These are phyloP conservation scores for Pungitius pungitius DNA, from an alignment of 2,113 vertebrate species.

Conservation along the genomic window DNA sequence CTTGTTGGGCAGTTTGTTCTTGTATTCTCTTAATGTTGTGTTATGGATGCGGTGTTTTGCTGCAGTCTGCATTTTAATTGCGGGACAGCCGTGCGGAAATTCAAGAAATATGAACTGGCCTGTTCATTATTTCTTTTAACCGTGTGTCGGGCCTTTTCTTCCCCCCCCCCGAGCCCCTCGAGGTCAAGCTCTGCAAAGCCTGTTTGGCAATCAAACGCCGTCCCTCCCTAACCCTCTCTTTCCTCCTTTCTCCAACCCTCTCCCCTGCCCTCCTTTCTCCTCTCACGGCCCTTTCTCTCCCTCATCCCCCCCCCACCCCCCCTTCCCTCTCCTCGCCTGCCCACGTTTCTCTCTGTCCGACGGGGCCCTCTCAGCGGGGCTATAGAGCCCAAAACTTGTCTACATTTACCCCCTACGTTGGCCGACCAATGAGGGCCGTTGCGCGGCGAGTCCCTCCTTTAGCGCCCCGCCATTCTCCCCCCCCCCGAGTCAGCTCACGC, in stretches of 20 bases:
- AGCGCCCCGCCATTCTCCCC: constrained; percentile 92
- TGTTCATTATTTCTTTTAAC: constrained; percentile 56
- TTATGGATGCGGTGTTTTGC: neutral
- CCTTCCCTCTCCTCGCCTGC: constrained; percentile 25
- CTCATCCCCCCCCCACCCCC: constrained; percentile 40
- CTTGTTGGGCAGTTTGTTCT: neutral
- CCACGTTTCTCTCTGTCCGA: constrained; percentile 68
- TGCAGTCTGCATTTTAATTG: neutral
- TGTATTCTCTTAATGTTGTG: neutral
- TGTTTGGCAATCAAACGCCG: constrained; percentile 68
- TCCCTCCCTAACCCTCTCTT: constrained; percentile 49
- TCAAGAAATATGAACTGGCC: constrained; percentile 42
- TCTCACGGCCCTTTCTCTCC: constrained; percentile 56
- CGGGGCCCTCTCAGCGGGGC: constrained; percentile 84
- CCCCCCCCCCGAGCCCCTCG: constrained; percentile 12
- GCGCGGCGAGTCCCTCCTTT: constrained; percentile 83
- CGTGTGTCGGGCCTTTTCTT: constrained; percentile 49
- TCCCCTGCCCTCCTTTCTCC: constrained; percentile 53
- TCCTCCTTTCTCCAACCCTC: constrained; percentile 37
- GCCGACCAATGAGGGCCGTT: constrained; percentile 85
- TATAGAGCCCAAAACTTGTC: constrained; percentile 96
- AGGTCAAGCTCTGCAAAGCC: constrained; percentile 60
- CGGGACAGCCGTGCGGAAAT: constrained; percentile 9
- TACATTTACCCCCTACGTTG: constrained; percentile 95
- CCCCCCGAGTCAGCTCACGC: constrained; percentile 94